Base-by-base conservation (phyloP, 2,797 vertebrate species). In the Catostomus latipinnis region DNA sequence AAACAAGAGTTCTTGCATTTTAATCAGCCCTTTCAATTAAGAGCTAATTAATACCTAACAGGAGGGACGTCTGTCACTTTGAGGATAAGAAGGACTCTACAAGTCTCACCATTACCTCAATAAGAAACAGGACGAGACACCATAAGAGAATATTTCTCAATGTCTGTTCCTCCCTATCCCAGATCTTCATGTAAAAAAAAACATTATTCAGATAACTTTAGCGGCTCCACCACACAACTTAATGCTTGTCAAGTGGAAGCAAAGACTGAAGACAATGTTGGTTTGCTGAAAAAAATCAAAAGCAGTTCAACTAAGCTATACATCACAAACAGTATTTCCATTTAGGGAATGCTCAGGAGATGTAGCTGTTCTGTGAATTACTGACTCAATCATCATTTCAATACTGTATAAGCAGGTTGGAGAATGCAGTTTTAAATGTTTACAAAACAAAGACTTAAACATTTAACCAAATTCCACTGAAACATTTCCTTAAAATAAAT, bases 1-100 rank as follows among this genome's bases (percentile, higher is more conserved):
- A 80, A 80, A 80, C 46, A 61, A 80, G 61, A 45, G 50, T 67
- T 14, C 16, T 67, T 69, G 61, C 49, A 74, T 80, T 74, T 80
- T 75, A 84, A 80, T 84, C 69, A 85, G 69, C 71, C 71, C 74
- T 69, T 84, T 85, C 71, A 88, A 86, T 77, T 83, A 71, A 82
- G 73, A 72, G 82, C 63, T 84, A 85, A 89, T 88, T 84, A 86
- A 81, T 77, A 74, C 58, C 60, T 73, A 70, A 86, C 68, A 84
- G 84, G 71, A 78, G 18, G 56, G 62, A 87, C n/a, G 49, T 10
- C 65, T 75, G 60, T 72, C 75, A 71, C 62, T 43, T 8, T n/a
- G 53, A 16, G 67, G 67, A 71, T 70, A 70, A 71, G 54, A 48
- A 56, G 8, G 16, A 16, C 54, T 68, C n/a, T 7, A 67, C 12